Evolutionary conservation across 2,888 invertebrate species (phyloP), one percentile per base, ranked within the genome.

Genomic region (Taenaris catops): DNA sequence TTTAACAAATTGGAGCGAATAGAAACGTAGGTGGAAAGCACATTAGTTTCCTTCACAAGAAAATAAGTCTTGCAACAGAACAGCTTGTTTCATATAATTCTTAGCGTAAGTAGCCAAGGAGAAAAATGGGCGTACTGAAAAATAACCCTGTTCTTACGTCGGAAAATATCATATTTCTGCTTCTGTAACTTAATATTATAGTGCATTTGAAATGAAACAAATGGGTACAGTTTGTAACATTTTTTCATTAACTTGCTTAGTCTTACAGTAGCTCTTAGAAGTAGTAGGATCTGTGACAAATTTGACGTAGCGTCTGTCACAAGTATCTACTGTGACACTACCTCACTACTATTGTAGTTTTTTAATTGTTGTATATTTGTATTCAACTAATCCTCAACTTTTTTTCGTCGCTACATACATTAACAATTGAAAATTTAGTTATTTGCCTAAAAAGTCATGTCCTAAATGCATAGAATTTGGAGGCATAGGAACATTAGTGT

Each of bases 61-160:
- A 41, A 42, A 42, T 46, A 41, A 33, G 26, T 43, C 25, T 20
- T 19, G 35, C 25, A 14, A 37, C 12, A 16, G 36, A 38, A 34
- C 31, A 42, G 24, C 35, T 34, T 42, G 41, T 48, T 38, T 31
- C 25, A 36, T 36, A 41, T 45, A 44, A 46, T 39, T 49, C 34
- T 33, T 34, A 32, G 32, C 41, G 38, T 26, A 38, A 34, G 37
- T 24, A 40, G 40, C 42, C 26, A 26, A 20, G 29, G 34, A 56
- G 48, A 57, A 55, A 58, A 56, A 61, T 60, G 46, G 17, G 38
- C 27, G 24, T 16, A 44, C 44, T 49, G 51, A 49, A 55, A 58
- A 52, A 52, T 57, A 57, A 48, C 43, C 33, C 44, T 51, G 49
- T 45, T 46, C 38, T 48, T 38, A 32, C 18, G 16, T 46, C 41